Evolutionary conservation across 2,113 vertebrate genomes (phyloP).

Genomic region (Bubo scandiacus): DNA sequence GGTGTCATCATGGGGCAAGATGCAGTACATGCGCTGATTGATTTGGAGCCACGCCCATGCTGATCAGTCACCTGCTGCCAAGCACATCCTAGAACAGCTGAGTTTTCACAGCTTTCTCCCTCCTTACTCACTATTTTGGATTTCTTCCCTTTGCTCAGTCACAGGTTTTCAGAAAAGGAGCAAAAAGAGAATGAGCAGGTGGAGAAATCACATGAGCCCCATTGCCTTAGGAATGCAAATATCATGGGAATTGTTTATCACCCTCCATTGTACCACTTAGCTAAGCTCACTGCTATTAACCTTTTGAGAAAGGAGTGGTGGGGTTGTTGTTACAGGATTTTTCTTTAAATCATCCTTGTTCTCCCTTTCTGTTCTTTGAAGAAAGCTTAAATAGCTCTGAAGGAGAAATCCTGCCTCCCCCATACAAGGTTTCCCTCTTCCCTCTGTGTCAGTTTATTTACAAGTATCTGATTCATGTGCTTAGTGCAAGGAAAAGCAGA

Average conservation of each 20-base stretch:
- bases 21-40: background rate
- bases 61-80: background rate
- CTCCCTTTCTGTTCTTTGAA: background rate
- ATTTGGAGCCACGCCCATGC: background rate
- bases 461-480: background rate
- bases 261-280: background rate
- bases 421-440: background rate
- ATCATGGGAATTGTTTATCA: background rate
- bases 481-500: background rate
- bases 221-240: background rate
- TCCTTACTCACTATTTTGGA: background rate
- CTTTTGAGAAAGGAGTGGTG: no score
- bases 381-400: background rate
- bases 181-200: background rate
- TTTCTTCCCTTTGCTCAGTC: background rate
- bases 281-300: background rate
- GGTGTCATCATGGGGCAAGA: background rate
- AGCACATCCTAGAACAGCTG: background rate
- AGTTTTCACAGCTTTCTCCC: background rate
- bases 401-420: background rate
- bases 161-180: background rate
- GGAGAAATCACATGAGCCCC: background rate
- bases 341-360: background rate
- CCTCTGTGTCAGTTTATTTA: background rate
- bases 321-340: background rate